Percentiles rank a stretch among this genome's conserved stretches.
Conservation (phyloP, 2,888 invertebrate species). For the Tachystola acroxantha region DNA sequence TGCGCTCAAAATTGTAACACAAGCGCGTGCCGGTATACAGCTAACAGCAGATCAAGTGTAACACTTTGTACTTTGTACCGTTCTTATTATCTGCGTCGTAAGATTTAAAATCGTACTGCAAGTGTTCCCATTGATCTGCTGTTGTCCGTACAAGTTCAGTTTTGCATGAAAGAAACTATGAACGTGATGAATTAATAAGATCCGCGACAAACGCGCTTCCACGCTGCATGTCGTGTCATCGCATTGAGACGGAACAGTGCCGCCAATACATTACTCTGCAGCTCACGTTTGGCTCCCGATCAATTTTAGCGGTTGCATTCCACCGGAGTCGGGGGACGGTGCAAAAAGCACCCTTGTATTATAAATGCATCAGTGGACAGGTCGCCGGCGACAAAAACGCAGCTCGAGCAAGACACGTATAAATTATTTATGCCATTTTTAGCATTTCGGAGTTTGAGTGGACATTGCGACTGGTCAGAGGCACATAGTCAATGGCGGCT, state of each 20-base stretch:
- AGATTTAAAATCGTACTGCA: no score
- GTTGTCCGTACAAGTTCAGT: no score
- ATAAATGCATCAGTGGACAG: slow-evolving; percentile 78
- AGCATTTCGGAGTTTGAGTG: slow-evolving; percentile 67
- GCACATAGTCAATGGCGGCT: not conserved
- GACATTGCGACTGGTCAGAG: not conserved
- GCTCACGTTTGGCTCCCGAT: slow-evolving; percentile 74
- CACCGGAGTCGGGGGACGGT: slow-evolving; percentile 57
- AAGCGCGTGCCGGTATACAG: no score
- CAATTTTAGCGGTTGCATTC: slow-evolving; percentile 78
- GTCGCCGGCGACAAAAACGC: slow-evolving; percentile 71
- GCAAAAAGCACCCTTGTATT: slow-evolving; percentile 78
- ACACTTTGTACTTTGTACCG: no score
- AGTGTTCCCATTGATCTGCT: no score
- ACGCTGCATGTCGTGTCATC: no score
- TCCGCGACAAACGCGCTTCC: no score
- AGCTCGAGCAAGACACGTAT: slow-evolving; percentile 64
- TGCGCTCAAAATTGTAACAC: no score
- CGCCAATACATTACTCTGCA: slow-evolving; percentile 53
- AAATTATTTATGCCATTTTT: slow-evolving; percentile 78
- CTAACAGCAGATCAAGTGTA: no score
- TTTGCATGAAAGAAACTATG: no score
- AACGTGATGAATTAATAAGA: no score
- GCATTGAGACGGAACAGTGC: slow-evolving; percentile 9
- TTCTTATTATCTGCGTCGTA: no score